Base-by-base conservation (phyloP, 2,113 vertebrate genomes). In the Aix galericulata region DNA sequence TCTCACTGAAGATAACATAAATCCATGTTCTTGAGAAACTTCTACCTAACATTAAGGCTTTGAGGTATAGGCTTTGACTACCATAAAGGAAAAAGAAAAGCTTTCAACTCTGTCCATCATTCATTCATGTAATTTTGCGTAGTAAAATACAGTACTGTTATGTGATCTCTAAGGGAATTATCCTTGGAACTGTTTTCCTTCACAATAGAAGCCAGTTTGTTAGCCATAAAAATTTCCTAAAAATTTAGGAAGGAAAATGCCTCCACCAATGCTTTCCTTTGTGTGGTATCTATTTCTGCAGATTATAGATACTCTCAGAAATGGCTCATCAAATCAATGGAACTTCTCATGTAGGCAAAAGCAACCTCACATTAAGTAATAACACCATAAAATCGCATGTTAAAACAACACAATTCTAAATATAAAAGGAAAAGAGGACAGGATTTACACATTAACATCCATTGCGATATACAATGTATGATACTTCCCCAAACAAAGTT, bases 11-110 rank as follows among this genome's bases (percentile, higher is more conserved):
- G 46, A 38, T 82, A 80, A 66, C 56, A 52, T 56, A 85, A 88
- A 58, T 21, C 6, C 63, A 31, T 80, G 69, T 34, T 89, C 74
- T 79, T 40, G 56, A 81, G 68, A 64, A 80, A 32, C n/a, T 90
- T 90, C 55, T 88, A 23, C 42, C 72, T 77, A 80, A 66, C 20
- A 83, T 32, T 63, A 66, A 66, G 25, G 55, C 82, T 96, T 94
- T 92, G 91, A 92, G 92, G 84, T 72, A 84, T 46, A 92, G 53
- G 22, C 59, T 89, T 36, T 89, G 60, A 69, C 31, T 72, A 68
- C 26, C 36, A 68, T 53, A 38, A 14, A 68, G 66, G 31, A 83
- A 73, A 91, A 82, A 86, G 56, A 74, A 2, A 15, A 93, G 17
- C 46, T 90, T 86, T 83, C 72, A 88, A 16, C 31, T 81, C 56